phyloP scores from a whole-genome alignment of 1,140 invertebrate species.

The Ceratina calcarata region DNA sequence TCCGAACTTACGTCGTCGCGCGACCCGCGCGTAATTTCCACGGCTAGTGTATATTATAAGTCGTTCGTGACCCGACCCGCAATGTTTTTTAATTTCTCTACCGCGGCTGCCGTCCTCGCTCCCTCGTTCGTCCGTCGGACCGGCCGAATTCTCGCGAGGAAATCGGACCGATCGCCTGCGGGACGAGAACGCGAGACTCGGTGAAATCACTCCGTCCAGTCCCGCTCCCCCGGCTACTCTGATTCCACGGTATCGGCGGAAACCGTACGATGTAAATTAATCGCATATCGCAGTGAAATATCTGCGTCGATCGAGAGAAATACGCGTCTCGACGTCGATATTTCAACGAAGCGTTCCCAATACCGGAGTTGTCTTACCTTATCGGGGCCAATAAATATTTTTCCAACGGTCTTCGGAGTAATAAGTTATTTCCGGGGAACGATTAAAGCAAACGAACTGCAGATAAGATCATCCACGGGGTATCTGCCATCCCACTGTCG shows the following conservation, averaged over 20 bases:
- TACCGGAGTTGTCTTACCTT: slow-evolving; percentile 30
- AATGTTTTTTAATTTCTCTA: slow-evolving; percentile 62
- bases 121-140: slow-evolving; percentile 1
- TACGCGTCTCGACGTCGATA: slow-evolving; percentile 37
- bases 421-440: slow-evolving; percentile 41
- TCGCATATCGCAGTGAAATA: slow-evolving; percentile 18
- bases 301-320: slow-evolving; percentile 20
- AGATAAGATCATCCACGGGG: slow-evolving; percentile 26
- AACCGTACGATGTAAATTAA: slow-evolving; percentile 37
- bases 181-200: background rate
- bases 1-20: slow-evolving; percentile 68
- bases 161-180: slow-evolving; percentile 8
- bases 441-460: slow-evolving; percentile 48
- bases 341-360: slow-evolving; percentile 33
- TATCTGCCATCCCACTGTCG: no score
- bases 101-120: no score
- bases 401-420: slow-evolving; percentile 15
- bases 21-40: slow-evolving; percentile 62
- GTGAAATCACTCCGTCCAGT: slow-evolving; percentile 27
- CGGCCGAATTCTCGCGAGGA: slow-evolving; percentile 14
- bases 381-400: slow-evolving; percentile 46
- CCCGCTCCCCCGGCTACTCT: background rate
- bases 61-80: slow-evolving; percentile 61
- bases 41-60: slow-evolving; percentile 64
- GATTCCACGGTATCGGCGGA: background rate